Percentiles rank a stretch among this genome's conserved stretches.
These are phyloP conservation scores for Thelaira solivaga DNA, from an alignment of 2,888 invertebrate genomes.

Conservation along the genomic window DNA sequence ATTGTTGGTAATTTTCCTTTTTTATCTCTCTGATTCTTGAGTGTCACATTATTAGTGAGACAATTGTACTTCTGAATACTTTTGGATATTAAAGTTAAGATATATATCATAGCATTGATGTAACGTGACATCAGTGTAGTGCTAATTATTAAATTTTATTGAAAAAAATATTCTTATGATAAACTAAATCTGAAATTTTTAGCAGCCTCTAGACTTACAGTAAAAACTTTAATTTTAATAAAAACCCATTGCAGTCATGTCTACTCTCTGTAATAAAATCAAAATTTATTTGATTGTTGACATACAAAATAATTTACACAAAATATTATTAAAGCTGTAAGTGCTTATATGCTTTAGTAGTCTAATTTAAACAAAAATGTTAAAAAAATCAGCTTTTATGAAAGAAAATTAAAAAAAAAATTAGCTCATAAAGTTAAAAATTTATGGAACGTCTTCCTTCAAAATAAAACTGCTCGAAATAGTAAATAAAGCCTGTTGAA, in stretches of 20 bases:
- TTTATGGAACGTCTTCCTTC: slow-evolving; percentile 6
- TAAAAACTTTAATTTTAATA: no score
- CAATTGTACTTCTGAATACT: no score
- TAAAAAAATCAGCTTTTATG: background rate
- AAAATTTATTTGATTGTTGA: background rate
- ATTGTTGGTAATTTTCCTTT: no score
- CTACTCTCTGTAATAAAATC: slow-evolving; percentile 8
- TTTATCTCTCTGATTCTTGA: no score
- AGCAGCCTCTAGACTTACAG: no score
- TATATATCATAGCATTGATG: no score
- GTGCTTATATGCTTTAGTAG: no score
- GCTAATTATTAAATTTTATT: background rate
- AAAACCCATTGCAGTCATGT: background rate
- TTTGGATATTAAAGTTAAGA: no score
- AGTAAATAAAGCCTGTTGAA: slow-evolving; percentile 48
- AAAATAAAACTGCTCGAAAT: background rate
- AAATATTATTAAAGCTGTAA: no score
- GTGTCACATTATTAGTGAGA: no score
- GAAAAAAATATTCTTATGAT: background rate
- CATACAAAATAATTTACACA: slow-evolving; percentile 1
- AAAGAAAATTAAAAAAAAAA: slow-evolving; percentile 6
- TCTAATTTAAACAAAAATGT: slow-evolving; percentile 32
- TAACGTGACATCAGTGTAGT: no score
- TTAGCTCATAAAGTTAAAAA: slow-evolving; percentile 20
- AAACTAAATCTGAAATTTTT: no score